Evolutionary conservation across 2,888 invertebrate species (phyloP), one percentile per base, ranked within the genome.

Genomic region (Galeopsomyia nigrocyanea): DNA sequence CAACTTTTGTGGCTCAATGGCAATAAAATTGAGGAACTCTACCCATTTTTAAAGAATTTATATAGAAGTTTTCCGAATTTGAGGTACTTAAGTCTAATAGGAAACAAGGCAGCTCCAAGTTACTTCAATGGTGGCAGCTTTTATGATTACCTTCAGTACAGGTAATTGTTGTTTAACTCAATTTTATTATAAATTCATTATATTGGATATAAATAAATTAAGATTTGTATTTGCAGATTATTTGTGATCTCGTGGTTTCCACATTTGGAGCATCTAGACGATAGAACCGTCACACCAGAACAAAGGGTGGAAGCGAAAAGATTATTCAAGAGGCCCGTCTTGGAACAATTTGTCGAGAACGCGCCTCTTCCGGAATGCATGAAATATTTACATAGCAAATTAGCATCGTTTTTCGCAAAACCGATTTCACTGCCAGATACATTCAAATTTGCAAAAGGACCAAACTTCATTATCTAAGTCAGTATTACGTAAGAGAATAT

Each of bases 31-130:
- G 84, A 86, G 46, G 88, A 89, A 68, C 83, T 96, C 3, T 91
- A 91, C 84, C 92, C 92, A 16, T 95, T 93, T 90, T 89, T 93
- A 66, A 90, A 90, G 76, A 91, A 91, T 80, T 87, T 95, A 74
- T 89, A 91, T 77, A 88, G 90, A 57, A 91, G 93, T 1, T 92
- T 93, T 78, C 94, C 95, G 0, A 91, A 91, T 79, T 86, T 96
- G 31, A 90, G 90, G 80, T 92, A 92, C 82, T 87, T 96, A 0
- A 94, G 94, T 17, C 88, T 95, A 71, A 94, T 96, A 95, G 95
- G 95, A 21, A 96, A 96, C 86, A 90, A 91, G 0, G 94, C 94
- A 0, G 93, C 93, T 0, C 94, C 94, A 0, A 93, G 92, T 77
- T 92, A 92, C 80, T 89, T 93, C 69, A 93, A 92, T 78, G 92